Evolutionary conservation across 1,140 invertebrate genomes (phyloP), one percentile per base, ranked within the genome.

Genomic region (Drosophila funebris): DNA sequence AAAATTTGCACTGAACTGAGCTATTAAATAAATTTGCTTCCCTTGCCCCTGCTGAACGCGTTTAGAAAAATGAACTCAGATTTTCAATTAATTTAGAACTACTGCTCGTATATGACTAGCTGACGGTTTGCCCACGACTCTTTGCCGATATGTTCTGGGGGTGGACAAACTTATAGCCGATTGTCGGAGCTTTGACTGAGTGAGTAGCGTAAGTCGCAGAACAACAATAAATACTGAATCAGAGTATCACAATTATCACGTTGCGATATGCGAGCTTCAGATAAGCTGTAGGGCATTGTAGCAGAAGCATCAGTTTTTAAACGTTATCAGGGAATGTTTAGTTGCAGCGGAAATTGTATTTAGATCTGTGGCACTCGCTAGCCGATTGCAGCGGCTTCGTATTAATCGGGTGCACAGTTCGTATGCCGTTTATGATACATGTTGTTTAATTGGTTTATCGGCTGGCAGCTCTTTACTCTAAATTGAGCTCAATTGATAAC

Each of bases 31-130:
- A 57, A 39, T 56, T 56, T 29, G 9, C 24, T 5, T 22, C 16
- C 3, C 31, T n/a, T 39, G 50, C 18, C 36, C 57, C 44, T 43
- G 11, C 22, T 31, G 24, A 62, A 52, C 41, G 27, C 41, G 16
- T 48, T 46, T 53, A 56, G 31, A 79, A 73, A 69, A 67, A 20
- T 44, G 24, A 76, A 66, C 63, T 69, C 24, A 52, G 76, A 64
- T 48, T 66, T 77, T 54, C 68, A 85, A 84, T 77, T 77, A 64
- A 75, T 71, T 82, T 53, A 20, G 48, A 62, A 61, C 43, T 52
- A 71, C 39, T 46, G 24, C 11, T 20, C 29, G 16, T 62, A 58
- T 57, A 36, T 13, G 43, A 46, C 41, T 53, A 72, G 56, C 63
- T 54, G 63, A 60, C 46, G 31, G 31, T 31, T 46, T 46, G 24